Percentiles rank a stretch among this genome's conserved stretches.
These are phyloP conservation scores for Atta texana DNA, from an alignment of 1,140 invertebrate genomes.

Conservation along the genomic window DNA sequence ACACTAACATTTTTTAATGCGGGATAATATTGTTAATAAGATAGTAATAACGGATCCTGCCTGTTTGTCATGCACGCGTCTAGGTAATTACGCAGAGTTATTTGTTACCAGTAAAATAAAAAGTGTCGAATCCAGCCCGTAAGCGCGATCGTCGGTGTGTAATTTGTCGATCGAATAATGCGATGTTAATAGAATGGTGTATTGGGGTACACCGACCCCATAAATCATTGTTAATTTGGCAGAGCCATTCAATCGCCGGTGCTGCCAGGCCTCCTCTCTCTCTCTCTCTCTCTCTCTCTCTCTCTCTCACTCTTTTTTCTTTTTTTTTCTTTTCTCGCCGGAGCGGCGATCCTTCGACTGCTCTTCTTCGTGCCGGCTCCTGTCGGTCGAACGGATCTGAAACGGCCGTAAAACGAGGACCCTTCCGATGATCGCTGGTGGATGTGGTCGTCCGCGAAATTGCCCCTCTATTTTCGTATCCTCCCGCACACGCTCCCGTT, in stretches of 20 bases:
- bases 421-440: constrained; percentile 63
- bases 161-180: constrained; percentile 83
- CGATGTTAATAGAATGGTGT: constrained; percentile 85
- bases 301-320: constrained; percentile 17
- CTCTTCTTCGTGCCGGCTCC: constrained; percentile 64
- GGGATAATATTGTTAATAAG: not conserved
- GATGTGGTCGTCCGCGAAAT: constrained; percentile 66
- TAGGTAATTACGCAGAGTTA: constrained; percentile 46
- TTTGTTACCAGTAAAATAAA: constrained; percentile 52
- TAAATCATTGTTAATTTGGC: constrained; percentile 86
- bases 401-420: constrained; percentile 67
- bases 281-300: constrained; percentile 32
- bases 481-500: constrained; percentile 68
- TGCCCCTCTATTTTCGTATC: constrained; percentile 75
- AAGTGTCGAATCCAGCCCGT: constrained; percentile 55
- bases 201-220: constrained; percentile 76
- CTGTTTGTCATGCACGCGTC: constrained; percentile 13
- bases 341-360: constrained; percentile 53
- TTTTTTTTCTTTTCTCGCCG: constrained; percentile 51
- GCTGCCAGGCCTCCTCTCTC: constrained; percentile 72
- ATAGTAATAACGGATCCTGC: not conserved
- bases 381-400: constrained; percentile 57
- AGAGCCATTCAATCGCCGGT: constrained; percentile 78
- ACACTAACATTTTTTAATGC: not conserved
- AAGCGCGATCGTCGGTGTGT: constrained; percentile 74